These are phyloP conservation scores for Biston stratarius DNA, from an alignment of 2,888 invertebrate genomes.

Conservation along the genomic window DNA sequence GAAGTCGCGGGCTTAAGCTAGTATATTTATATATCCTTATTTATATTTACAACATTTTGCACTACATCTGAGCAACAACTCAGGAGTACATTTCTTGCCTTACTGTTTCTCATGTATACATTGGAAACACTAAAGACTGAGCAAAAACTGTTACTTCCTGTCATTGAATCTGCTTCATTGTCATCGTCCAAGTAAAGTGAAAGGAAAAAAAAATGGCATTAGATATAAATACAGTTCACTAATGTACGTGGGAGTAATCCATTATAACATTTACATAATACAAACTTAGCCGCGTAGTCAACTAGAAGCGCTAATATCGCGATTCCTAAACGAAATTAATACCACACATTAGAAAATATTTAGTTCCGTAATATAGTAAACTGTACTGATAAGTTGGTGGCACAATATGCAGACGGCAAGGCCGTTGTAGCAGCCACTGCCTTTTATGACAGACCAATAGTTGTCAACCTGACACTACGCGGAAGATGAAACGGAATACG, in stretches of 20 bases:
- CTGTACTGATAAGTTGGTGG: background rate
- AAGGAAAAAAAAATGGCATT: constrained; percentile 18
- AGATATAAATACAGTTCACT: constrained; percentile 10
- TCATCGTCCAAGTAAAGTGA: constrained; percentile 16
- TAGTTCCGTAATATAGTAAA: background rate
- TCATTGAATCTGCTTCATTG: constrained; percentile 17
- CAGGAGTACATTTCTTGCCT: too few species aligned
- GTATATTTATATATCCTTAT: too few species aligned
- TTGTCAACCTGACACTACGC: constrained; percentile 33
- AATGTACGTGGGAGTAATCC: constrained; percentile 29
- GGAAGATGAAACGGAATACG: constrained; percentile 33
- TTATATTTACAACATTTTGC: too few species aligned
- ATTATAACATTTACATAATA: constrained; percentile 14
- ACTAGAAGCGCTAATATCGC: background rate
- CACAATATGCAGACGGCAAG: constrained; percentile 25
- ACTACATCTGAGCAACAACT: too few species aligned
- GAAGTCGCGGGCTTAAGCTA: too few species aligned
- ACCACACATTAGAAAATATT: background rate
- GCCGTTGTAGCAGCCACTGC: constrained; percentile 15
- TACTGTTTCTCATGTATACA: too few species aligned
- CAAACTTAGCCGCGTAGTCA: background rate
- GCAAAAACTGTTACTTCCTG: constrained; percentile 12
- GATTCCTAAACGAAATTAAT: background rate
- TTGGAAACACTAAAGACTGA: too few species aligned
- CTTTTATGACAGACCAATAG: constrained; percentile 33